Percentiles rank a stretch among this genome's conserved stretches.
Evolutionary conservation across 2,113 vertebrate genomes (phyloP).

Genomic region (Anseranas semipalmata): DNA sequence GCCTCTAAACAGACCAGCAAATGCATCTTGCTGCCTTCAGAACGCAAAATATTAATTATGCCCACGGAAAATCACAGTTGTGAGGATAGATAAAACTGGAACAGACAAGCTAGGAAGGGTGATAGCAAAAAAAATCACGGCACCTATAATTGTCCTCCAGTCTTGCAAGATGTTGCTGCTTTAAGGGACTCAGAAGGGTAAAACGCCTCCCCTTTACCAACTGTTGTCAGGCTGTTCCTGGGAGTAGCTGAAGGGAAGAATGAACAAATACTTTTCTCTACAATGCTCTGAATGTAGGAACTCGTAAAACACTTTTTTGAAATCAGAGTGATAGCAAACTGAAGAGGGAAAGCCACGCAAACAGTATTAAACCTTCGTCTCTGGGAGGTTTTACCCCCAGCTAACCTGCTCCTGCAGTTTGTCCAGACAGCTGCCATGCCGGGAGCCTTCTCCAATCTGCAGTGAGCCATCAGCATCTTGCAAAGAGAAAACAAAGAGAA

Average conservation of each 20-base stretch:
- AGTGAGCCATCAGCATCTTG: not conserved
- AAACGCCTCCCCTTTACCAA: not conserved
- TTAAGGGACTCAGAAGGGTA: not conserved
- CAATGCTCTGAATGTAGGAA: not conserved
- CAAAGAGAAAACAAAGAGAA: not conserved
- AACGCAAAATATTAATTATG: conserved; percentile 4
- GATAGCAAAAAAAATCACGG: not conserved
- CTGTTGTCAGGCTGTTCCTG: not conserved
- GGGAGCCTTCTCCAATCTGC: conserved; percentile 18
- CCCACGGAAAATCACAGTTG: not conserved
- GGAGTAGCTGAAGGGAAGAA: not conserved
- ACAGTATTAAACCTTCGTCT: not conserved
- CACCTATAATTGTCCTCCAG: not conserved
- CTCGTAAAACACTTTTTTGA: not conserved
- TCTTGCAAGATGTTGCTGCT: not conserved
- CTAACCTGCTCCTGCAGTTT: not conserved
- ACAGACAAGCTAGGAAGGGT: not conserved
- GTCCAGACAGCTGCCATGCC: not conserved
- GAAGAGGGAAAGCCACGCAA: not conserved
- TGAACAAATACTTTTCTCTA: not conserved
- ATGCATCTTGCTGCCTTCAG: not conserved
- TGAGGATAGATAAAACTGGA: not conserved
- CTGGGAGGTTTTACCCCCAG: not conserved
- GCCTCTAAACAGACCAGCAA: not conserved
- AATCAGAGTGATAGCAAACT: not conserved